Evolutionary conservation across 2,888 invertebrate species (phyloP).

Genomic region (Drosophila stalkeri): DNA sequence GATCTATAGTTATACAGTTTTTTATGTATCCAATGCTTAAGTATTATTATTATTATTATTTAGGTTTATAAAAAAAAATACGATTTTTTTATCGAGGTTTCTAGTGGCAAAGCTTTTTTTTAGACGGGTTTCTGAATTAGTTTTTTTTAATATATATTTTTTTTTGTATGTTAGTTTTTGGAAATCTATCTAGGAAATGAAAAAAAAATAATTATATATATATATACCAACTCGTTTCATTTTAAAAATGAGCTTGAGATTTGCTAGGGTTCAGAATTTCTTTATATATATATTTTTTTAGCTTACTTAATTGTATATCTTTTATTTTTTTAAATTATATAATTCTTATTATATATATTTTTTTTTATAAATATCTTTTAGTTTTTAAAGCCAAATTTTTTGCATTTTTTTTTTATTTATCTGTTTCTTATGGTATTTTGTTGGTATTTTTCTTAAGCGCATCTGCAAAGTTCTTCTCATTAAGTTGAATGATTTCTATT

Average conservation of each 20-base stretch:
- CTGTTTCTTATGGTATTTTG: conserved; percentile 35
- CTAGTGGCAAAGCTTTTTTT: conserved; percentile 51
- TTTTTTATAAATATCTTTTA: conserved; percentile 36
- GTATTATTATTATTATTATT: neutral
- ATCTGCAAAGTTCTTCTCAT: conserved; percentile 29
- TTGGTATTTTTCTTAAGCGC: conserved; percentile 31
- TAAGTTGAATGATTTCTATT: conserved; percentile 41
- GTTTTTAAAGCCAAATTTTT: conserved; percentile 67
- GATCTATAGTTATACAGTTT: conserved; percentile 3
- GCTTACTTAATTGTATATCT: neutral
- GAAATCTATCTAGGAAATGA: conserved; percentile 46
- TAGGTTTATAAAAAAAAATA: conserved; percentile 17
- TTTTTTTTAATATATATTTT: neutral
- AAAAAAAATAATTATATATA: conserved; percentile 20
- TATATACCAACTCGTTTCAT: conserved; percentile 35
- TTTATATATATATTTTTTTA: neutral
- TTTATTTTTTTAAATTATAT: neutral
- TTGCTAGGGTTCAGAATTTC: conserved; percentile 32
- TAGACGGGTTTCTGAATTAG: conserved; percentile 25
- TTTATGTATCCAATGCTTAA: neutral
- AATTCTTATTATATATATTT: conserved; percentile 22
- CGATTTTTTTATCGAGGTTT: conserved; percentile 24
- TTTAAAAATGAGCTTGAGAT: conserved; percentile 49
- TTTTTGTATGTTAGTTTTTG: neutral
- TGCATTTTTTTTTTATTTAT: conserved; percentile 59